Conservation (phyloP, 2,888 invertebrate species). For the Pheosia gnoma region DNA sequence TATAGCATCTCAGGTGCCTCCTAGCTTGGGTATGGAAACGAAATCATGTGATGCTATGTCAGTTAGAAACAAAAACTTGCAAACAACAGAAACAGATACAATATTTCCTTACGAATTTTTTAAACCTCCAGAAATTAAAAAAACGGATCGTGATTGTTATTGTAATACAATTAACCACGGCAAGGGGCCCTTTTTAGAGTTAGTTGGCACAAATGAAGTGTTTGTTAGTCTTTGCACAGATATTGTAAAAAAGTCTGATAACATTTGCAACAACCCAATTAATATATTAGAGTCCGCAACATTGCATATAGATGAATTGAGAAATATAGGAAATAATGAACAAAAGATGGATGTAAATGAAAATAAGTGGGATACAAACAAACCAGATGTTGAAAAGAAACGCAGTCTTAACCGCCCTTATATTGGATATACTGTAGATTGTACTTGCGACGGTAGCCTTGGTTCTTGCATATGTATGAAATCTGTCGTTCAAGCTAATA, state of each 20-base stretch:
- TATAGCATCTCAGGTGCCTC: constrained; percentile 49
- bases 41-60: constrained; percentile 53
- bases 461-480: constrained; percentile 60
- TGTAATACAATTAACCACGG: constrained; percentile 14
- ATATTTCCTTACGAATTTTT: constrained; percentile 14
- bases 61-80: constrained; percentile 27
- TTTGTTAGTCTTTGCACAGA: constrained; percentile 34
- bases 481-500: constrained; percentile 45
- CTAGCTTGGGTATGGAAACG: constrained; percentile 41
- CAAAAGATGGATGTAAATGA: neutral
- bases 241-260: constrained; percentile 7
- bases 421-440: constrained; percentile 62
- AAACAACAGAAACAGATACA: constrained; percentile 34
- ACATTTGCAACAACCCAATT: neutral
- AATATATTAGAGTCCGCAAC: neutral
- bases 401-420: constrained; percentile 39
- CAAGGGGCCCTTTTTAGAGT: constrained; percentile 11
- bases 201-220: constrained; percentile 27
- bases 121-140: constrained; percentile 19
- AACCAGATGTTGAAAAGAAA: neutral
- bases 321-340: neutral
- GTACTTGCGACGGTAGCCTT: constrained; percentile 54
- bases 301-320: neutral
- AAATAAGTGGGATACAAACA: neutral
- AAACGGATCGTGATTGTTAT: constrained; percentile 37